A percentile compares a stretch with the other conserved stretches of the same genome.
phyloP scores from a whole-genome alignment of 2,888 invertebrate genomes.

The Caenorhabditis sp. region DNA sequence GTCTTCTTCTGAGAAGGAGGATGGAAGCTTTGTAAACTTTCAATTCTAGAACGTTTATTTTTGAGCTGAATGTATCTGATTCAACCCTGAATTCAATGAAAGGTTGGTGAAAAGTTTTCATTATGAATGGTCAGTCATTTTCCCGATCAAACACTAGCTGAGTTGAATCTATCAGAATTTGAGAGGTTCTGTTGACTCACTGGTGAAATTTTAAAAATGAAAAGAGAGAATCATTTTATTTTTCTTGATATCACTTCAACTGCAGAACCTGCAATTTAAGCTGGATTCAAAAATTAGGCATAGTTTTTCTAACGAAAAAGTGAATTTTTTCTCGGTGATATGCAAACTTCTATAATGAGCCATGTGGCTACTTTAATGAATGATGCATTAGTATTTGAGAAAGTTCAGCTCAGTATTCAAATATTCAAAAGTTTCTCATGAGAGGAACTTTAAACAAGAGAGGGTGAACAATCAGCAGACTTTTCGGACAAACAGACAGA shows the following conservation, averaged over 20 bases:
- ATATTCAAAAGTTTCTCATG: conserved; percentile 45
- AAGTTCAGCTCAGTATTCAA: conserved; percentile 26
- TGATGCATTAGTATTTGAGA: not conserved
- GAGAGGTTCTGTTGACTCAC: no score
- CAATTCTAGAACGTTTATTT: no score
- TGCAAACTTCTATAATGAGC: no score
- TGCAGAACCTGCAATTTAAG: not conserved
- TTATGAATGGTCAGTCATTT: no score
- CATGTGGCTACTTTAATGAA: not conserved
- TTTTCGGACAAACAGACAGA: conserved; percentile 23
- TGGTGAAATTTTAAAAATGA: not conserved
- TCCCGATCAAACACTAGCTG: no score
- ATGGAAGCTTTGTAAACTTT: no score
- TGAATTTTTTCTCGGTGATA: not conserved
- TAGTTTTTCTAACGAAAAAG: not conserved
- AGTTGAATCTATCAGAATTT: no score
- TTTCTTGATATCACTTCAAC: not conserved
- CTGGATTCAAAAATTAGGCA: not conserved
- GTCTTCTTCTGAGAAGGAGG: not conserved
- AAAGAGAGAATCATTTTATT: not conserved
- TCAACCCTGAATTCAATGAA: no score
- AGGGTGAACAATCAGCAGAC: conserved; percentile 28
- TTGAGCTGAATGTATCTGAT: no score
- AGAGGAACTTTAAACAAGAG: conserved; percentile 7
- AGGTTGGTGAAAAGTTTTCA: no score